A percentile compares a stretch with the other conserved stretches of the same genome.
phyloP scores from a whole-genome alignment of 2,888 invertebrate genomes.

The Tetragnatha montana region DNA sequence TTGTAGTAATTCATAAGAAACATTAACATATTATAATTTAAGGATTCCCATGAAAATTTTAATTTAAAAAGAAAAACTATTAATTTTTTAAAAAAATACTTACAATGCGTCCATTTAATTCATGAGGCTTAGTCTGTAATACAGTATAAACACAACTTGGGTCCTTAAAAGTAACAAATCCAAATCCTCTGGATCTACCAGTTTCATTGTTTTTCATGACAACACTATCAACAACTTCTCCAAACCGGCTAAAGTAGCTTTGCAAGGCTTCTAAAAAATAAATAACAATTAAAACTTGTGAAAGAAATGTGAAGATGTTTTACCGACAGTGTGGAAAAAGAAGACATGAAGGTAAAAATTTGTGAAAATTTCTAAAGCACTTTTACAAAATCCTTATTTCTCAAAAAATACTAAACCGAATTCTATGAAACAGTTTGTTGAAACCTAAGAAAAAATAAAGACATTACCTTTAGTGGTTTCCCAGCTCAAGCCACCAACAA shows the following conservation, averaged over 20 bases:
- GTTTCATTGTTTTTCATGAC: constrained; percentile 99
- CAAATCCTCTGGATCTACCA: constrained; percentile 95
- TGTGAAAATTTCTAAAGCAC: too few species aligned
- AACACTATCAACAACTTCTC: constrained; percentile 97
- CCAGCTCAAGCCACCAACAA: constrained; percentile 95
- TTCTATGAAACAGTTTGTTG: too few species aligned
- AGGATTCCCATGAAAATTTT: background rate
- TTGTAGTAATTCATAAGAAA: background rate
- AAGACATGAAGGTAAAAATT: too few species aligned
- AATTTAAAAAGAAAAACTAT: background rate
- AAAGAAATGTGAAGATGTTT: too few species aligned
- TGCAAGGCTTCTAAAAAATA: constrained; percentile 81
- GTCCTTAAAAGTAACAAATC: constrained; percentile 97
- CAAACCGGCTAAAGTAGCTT: constrained; percentile 94
- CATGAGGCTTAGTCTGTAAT: constrained; percentile 93
- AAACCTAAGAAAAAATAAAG: background rate
- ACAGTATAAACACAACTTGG: constrained; percentile 92
- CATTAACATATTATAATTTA: background rate
- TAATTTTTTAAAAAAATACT: constrained; percentile 72
- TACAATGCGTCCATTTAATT: constrained; percentile 87
- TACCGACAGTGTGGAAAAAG: too few species aligned
- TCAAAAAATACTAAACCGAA: too few species aligned
- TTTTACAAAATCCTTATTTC: too few species aligned
- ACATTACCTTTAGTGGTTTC: constrained; percentile 91
- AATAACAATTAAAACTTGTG: too few species aligned